A percentile compares a stretch with the other conserved stretches of the same genome.
Conservation (phyloP, 2,888 invertebrate species). For the Drosophila mayaguana region DNA sequence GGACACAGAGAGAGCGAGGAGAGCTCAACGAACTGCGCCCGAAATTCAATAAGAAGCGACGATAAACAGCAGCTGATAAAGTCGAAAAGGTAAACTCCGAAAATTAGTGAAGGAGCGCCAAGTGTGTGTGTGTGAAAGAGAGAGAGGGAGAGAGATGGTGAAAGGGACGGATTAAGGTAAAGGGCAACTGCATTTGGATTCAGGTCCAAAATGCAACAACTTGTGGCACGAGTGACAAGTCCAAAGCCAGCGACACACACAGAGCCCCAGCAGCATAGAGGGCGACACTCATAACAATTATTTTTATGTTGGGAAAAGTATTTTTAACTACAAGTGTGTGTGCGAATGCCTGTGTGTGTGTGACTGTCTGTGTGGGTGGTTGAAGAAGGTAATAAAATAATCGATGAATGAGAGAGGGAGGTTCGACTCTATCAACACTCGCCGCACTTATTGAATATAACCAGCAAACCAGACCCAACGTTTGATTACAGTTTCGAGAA, state of each 20-base stretch:
- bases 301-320: conserved; percentile 38
- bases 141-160: not conserved
- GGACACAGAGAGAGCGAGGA: not conserved
- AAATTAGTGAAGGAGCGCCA: conserved; percentile 57
- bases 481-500: conserved; percentile 44
- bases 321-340: conserved; percentile 2
- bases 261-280: conserved; percentile 1
- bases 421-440: conserved; percentile 49
- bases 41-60: conserved; percentile 72
- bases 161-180: not conserved
- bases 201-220: conserved; percentile 60
- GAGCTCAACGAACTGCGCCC: conserved; percentile 53
- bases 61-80: conserved; percentile 80
- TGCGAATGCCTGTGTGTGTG: conserved; percentile 6
- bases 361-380: conserved; percentile 43
- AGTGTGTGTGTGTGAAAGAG: too few relatives aligned
- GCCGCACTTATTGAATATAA: conserved; percentile 40
- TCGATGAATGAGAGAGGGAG: conserved; percentile 48
- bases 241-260: conserved; percentile 12
- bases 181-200: conserved; percentile 9
- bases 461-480: conserved; percentile 12
- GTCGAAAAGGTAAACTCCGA: conserved; percentile 64
- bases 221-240: conserved; percentile 79
- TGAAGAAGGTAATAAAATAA: conserved; percentile 65
- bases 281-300: conserved; percentile 55